Percentiles rank a stretch among this genome's conserved stretches.
Evolutionary conservation across 2,888 invertebrate species (phyloP).

Genomic region (Sinhomidia bicolor): DNA sequence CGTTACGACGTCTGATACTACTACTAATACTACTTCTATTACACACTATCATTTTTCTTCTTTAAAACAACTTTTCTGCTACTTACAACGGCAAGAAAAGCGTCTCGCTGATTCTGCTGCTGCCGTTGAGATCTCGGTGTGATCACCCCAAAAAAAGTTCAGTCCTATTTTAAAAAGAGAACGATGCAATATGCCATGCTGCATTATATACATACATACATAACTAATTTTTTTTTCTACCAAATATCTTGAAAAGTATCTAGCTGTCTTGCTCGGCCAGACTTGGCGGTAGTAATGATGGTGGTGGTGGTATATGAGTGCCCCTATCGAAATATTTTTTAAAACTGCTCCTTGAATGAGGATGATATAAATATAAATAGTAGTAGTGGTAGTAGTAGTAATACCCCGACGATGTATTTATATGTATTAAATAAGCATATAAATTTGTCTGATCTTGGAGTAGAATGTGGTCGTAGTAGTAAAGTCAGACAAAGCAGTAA

Average conservation of each 20-base stretch:
- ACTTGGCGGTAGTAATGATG: neutral
- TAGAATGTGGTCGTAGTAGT: neutral
- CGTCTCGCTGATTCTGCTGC: constrained; percentile 4
- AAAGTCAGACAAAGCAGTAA: constrained; percentile 1
- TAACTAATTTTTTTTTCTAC: neutral
- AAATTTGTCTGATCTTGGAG: neutral
- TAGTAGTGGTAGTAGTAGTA: too few species aligned
- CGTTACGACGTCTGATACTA: constrained; percentile 10
- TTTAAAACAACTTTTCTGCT: neutral
- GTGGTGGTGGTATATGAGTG: neutral
- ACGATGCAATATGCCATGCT: constrained; percentile 64
- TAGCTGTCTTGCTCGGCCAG: neutral
- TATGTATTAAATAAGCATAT: neutral
- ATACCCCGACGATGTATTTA: neutral
- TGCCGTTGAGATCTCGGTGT: neutral
- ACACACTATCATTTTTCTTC: too few species aligned
- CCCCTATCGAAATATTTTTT: constrained; percentile 27
- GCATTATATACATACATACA: constrained; percentile 5
- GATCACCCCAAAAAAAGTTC: constrained; percentile 20
- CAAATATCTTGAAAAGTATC: too few species aligned
- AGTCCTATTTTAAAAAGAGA: constrained; percentile 51
- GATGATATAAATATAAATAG: neutral
- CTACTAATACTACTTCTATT: neutral
- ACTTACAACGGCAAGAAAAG: neutral
- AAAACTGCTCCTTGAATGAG: constrained; percentile 2